Percentiles rank a stretch among this genome's conserved stretches.
These are phyloP conservation scores for Tetanocera ferruginea DNA, from an alignment of 2,888 invertebrate species.

Conservation along the genomic window DNA sequence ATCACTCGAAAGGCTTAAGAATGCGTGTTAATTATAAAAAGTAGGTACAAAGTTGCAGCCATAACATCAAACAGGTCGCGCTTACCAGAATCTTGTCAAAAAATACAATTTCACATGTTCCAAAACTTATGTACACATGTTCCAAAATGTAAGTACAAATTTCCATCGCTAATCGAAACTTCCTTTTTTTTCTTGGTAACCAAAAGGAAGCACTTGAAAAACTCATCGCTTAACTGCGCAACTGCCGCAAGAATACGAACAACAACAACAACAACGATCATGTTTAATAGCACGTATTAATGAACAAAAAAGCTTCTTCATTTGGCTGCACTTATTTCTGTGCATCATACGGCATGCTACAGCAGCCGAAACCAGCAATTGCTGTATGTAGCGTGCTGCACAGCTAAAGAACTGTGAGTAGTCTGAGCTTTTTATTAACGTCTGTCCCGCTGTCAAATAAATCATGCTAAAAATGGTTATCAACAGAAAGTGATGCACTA, in stretches of 20 bases:
- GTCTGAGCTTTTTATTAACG: constrained; percentile 17
- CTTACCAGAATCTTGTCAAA: background rate
- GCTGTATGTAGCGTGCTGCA: constrained; percentile 16
- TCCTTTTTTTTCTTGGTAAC: constrained; percentile 38
- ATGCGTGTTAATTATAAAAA: background rate
- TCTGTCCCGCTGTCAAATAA: constrained; percentile 29
- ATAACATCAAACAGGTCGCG: background rate
- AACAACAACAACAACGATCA: constrained; percentile 19
- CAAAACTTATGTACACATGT: constrained; percentile 21
- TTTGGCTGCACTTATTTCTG: background rate
- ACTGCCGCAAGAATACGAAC: background rate
- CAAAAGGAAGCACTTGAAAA: constrained; percentile 12
- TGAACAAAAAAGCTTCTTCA: constrained; percentile 28
- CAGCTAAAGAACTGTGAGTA: background rate
- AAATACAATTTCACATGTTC: background rate
- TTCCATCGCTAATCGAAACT: constrained; percentile 16
- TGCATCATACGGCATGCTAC: background rate
- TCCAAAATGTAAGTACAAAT: constrained; percentile 29
- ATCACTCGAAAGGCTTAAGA: background rate
- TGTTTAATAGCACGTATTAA: constrained; percentile 38
- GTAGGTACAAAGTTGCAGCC: background rate
- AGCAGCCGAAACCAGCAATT: background rate
- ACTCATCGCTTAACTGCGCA: constrained; percentile 15
- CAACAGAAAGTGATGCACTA: constrained; percentile 35
- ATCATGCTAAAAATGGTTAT: constrained; percentile 39